These are phyloP conservation scores for Halcyon leucocephala DNA, from an alignment of 2,797 vertebrate genomes.

Conservation along the genomic window DNA sequence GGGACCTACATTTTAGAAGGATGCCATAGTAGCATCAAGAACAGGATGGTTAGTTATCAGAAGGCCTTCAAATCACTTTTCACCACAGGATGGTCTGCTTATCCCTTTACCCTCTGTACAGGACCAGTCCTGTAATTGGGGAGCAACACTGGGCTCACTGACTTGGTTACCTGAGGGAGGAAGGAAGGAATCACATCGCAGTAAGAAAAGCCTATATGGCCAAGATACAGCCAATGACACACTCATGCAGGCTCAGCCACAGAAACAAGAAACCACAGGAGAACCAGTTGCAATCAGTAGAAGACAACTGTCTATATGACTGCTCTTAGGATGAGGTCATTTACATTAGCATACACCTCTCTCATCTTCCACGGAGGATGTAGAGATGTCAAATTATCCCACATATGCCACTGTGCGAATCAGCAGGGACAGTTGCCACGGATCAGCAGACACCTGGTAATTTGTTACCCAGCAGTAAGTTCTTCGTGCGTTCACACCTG, in stretches of 20 bases:
- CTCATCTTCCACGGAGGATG: neutral
- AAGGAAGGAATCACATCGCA: neutral
- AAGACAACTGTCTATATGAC: neutral
- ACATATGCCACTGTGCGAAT: neutral
- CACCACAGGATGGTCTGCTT: neutral
- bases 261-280: neutral
- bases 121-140: rapidly evolving
- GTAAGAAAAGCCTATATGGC: neutral
- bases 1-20: neutral
- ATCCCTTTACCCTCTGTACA: neutral
- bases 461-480: neutral
- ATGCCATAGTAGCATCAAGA: neutral
- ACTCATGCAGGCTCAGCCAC: neutral
- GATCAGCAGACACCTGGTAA: neutral
- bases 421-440: slow-evolving; percentile 12
- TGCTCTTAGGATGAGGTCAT: neutral
- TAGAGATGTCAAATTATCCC: neutral
- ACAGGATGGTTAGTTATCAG: neutral
- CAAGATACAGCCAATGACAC: neutral
- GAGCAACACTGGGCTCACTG: neutral
- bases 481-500: neutral
- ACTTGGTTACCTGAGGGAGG: neutral
- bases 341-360: neutral
- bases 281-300: neutral
- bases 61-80: neutral